phyloP scores from a whole-genome alignment of 2,888 invertebrate species.

The Macrostomum cliftonense region DNA sequence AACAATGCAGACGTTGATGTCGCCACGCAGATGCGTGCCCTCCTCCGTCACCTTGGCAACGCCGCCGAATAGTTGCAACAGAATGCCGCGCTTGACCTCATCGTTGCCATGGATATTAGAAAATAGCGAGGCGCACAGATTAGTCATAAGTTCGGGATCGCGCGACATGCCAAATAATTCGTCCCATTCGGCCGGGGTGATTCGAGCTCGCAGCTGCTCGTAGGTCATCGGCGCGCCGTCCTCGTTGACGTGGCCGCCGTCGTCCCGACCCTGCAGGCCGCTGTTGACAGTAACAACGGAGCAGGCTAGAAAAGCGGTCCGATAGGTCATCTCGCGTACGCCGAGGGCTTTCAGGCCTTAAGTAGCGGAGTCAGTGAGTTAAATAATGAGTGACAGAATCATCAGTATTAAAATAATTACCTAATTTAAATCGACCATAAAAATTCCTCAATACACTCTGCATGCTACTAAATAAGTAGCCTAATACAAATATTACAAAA shows the following conservation, averaged over 20 bases:
- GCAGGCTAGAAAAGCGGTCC: conserved; percentile 79
- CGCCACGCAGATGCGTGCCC: conserved; percentile 74
- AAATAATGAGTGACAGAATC: no score
- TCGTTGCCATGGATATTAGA: conserved; percentile 90
- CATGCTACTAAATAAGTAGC: no score
- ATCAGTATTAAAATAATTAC: no score
- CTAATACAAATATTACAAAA: no score
- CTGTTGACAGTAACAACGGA: conserved; percentile 44
- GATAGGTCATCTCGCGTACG: conserved; percentile 63
- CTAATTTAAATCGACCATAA: no score
- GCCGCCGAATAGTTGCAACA: conserved; percentile 88
- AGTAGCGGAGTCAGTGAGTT: no score
- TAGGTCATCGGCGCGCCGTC: conserved; percentile 65
- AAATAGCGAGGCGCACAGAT: conserved; percentile 73
- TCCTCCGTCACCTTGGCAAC: conserved; percentile 78
- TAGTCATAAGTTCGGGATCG: conserved; percentile 66
- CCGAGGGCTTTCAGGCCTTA: conserved; percentile 62
- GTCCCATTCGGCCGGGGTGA: conserved; percentile 61
- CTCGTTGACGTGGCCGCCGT: conserved; percentile 63
- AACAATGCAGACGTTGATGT: conserved; percentile 89
- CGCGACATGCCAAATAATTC: conserved; percentile 90
- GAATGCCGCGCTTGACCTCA: conserved; percentile 68
- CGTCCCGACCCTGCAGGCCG: conserved; percentile 37
- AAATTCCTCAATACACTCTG: no score
- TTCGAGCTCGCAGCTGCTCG: conserved; percentile 74